Conservation (phyloP, 1,140 invertebrate genomes). For the Drosophila lacteicornis region DNA sequence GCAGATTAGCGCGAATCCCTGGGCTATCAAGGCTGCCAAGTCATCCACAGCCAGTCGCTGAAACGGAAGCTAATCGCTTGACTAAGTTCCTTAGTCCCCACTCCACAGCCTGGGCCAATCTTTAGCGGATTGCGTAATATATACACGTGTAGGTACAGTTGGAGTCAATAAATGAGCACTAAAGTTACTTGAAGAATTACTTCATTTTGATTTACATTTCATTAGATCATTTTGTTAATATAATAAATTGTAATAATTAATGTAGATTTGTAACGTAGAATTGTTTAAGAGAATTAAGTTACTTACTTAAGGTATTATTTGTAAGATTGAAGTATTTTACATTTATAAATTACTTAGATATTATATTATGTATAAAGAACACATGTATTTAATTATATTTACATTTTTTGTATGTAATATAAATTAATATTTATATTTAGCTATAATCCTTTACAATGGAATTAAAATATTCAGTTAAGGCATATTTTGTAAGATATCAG, state of each 20-base stretch:
- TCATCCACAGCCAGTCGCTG: slow-evolving; percentile 54
- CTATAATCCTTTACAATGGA: too few species aligned
- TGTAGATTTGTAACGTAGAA: too few species aligned
- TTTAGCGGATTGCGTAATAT: slow-evolving; percentile 56
- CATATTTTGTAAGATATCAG: too few species aligned
- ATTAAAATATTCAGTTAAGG: too few species aligned
- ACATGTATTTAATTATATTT: too few species aligned
- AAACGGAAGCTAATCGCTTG: slow-evolving; percentile 77
- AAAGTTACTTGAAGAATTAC: too few species aligned
- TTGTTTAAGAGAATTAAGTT: too few species aligned
- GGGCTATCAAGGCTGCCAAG: slow-evolving; percentile 60
- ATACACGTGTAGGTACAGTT: not conserved
- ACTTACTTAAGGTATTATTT: too few species aligned
- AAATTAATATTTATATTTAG: too few species aligned
- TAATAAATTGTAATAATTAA: too few species aligned
- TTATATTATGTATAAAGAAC: too few species aligned
- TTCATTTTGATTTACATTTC: accelerated
- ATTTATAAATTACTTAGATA: not conserved
- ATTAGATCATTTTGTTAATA: not conserved
- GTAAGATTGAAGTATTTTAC: not conserved
- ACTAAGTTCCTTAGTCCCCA: slow-evolving; percentile 63
- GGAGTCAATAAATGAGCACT: not conserved
- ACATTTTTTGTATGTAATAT: too few species aligned
- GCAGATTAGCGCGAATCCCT: slow-evolving; percentile 52
- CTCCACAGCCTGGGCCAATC: slow-evolving; percentile 12